Evolutionary conservation across 1,140 invertebrate species (phyloP).

Genomic region (Leucophenga varia): DNA sequence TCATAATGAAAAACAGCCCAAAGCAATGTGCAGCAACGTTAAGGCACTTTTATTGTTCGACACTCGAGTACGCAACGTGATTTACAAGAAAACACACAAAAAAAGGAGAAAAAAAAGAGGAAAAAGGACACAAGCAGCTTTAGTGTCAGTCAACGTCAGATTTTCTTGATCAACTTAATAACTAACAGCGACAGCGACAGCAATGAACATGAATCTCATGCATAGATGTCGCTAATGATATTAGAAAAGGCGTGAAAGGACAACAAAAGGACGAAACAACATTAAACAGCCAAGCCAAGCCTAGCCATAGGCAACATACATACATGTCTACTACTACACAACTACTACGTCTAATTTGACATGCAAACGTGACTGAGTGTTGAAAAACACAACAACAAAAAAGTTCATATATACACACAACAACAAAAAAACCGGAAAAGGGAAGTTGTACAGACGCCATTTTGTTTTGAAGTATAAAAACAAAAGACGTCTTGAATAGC

Average conservation of each 20-base stretch:
- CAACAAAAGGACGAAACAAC: no score
- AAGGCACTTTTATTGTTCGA: slow-evolving; percentile 21
- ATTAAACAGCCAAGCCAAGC: no score
- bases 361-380: slow-evolving; percentile 44
- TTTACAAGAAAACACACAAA: no score
- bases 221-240: slow-evolving; percentile 33
- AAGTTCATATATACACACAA: no score
- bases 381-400: not conserved
- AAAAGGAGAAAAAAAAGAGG: slow-evolving; percentile 14
- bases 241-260: no score
- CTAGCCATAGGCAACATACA: no score
- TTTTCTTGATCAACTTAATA: slow-evolving; percentile 19
- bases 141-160: not conserved
- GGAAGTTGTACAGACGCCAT: no score
- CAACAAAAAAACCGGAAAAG: no score
- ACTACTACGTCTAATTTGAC: slow-evolving; percentile 44
- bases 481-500: no score
- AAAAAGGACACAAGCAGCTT: not conserved
- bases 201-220: not conserved
- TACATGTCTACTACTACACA: no score
- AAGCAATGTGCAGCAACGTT: slow-evolving; percentile 4
- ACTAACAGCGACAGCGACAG: slow-evolving; percentile 6
- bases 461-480: no score
- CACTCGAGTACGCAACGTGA: slow-evolving; percentile 28
- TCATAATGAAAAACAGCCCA: slow-evolving; percentile 8